Percentiles rank a stretch among this genome's conserved stretches.
These are phyloP conservation scores for Caradrina kadenii DNA, from an alignment of 2,888 invertebrate genomes.

Conservation along the genomic window DNA sequence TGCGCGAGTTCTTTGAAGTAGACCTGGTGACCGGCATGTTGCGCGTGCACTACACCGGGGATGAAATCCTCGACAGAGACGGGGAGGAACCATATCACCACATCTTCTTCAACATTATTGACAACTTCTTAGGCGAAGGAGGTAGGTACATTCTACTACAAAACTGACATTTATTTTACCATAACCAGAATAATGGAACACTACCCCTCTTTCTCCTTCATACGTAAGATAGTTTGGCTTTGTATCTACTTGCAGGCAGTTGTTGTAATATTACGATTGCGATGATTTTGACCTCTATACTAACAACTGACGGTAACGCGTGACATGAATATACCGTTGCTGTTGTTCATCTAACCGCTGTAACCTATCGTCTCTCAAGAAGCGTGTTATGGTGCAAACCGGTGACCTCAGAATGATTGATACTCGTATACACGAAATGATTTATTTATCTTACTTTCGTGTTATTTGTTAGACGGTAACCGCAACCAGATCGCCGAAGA, in stretches of 20 bases:
- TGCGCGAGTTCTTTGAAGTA: conserved; percentile 88
- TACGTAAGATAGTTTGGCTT: too few species aligned
- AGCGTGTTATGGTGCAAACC: too few species aligned
- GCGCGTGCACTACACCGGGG: conserved; percentile 82
- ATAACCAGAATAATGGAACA: background rate
- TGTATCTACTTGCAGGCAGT: background rate
- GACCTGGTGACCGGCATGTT: conserved; percentile 85
- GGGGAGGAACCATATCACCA: conserved; percentile 82
- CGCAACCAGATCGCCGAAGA: conserved; percentile 77
- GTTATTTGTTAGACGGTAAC: conserved; percentile 76
- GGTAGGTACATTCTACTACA: conserved; percentile 76
- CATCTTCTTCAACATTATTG: conserved; percentile 87
- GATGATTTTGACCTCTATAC: too few species aligned
- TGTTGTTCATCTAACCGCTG: too few species aligned
- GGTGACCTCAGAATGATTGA: too few species aligned
- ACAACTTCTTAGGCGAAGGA: conserved; percentile 88
- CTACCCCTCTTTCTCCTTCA: too few species aligned
- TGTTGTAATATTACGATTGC: background rate
- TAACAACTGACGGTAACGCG: too few species aligned
- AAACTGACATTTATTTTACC: background rate
- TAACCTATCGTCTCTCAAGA: too few species aligned
- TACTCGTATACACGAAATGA: background rate
- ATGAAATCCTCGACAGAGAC: conserved; percentile 88
- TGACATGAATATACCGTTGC: too few species aligned
- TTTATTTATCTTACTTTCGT: background rate